Evolutionary conservation across 2,113 vertebrate species (phyloP).

Genomic region (Rattus norvegicus): GRCr8 NC_086021.1:148490001-148490500

Average conservation of each 20-base stretch:
- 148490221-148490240: slow-evolving; percentile 21
- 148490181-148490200: background rate
- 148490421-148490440: background rate
- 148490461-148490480: slow-evolving; percentile 9
- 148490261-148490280: background rate
- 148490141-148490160: slow-evolving; percentile 64
- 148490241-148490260: slow-evolving; percentile 22
- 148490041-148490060: slow-evolving; percentile 81
- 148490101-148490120: slow-evolving; percentile 79
- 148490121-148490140: slow-evolving; percentile 73
- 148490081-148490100: slow-evolving; percentile 82
- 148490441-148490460: slow-evolving; percentile 56
- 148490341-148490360: slow-evolving; percentile 32
- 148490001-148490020: slow-evolving; percentile 82
- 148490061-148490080: slow-evolving; percentile 81
- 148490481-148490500: slow-evolving; percentile 8
- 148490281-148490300: slow-evolving; percentile 26
- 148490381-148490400: background rate
- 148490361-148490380: background rate
- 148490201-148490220: slow-evolving; percentile 1
- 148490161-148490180: slow-evolving; percentile 71
- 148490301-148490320: slow-evolving; percentile 21
- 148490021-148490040: slow-evolving; percentile 86
- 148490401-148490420: background rate
- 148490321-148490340: slow-evolving; percentile 13